Conservation (phyloP, 2,797 vertebrate genomes). For the Melanotaenia trifasciata region DNA sequence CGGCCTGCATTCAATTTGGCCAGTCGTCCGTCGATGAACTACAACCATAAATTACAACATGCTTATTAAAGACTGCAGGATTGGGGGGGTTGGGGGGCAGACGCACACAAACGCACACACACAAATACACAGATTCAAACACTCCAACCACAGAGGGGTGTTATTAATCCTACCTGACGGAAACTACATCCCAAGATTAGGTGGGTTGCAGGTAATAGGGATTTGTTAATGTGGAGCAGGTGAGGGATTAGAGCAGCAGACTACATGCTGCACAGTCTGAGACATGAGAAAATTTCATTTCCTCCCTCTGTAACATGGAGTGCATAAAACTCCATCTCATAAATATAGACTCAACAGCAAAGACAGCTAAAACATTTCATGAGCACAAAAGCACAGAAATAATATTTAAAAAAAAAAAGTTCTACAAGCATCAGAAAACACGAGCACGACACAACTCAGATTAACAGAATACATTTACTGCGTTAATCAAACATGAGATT, state of each 20-base stretch:
- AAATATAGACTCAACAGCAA: constrained; percentile 73
- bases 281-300: constrained; percentile 84
- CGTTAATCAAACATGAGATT: constrained; percentile 10
- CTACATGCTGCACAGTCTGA: constrained; percentile 71
- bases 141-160: constrained; percentile 66
- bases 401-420: constrained; percentile 8
- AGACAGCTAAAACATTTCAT: constrained; percentile 62
- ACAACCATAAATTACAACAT: constrained; percentile 84
- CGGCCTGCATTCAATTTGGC: constrained; percentile 95
- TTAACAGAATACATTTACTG: constrained; percentile 26
- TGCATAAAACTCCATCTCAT: constrained; percentile 77
- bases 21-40: constrained; percentile 98
- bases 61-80: constrained; percentile 76
- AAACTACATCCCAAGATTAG: constrained; percentile 79
- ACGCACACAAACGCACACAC: constrained; percentile 54
- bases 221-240: constrained; percentile 83
- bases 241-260: constrained; percentile 81
- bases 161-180: constrained; percentile 79
- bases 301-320: constrained; percentile 79
- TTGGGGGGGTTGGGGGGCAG: constrained; percentile 8
- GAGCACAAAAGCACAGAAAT: constrained; percentile 30
- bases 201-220: constrained; percentile 75
- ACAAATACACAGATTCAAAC: constrained; percentile 57
- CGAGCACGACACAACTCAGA: constrained; percentile 24
- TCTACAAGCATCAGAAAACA: constrained; percentile 12